Evolutionary conservation across 2,113 vertebrate genomes (phyloP), one percentile per base, ranked within the genome.

Genomic region (Semnornis frantzii): DNA sequence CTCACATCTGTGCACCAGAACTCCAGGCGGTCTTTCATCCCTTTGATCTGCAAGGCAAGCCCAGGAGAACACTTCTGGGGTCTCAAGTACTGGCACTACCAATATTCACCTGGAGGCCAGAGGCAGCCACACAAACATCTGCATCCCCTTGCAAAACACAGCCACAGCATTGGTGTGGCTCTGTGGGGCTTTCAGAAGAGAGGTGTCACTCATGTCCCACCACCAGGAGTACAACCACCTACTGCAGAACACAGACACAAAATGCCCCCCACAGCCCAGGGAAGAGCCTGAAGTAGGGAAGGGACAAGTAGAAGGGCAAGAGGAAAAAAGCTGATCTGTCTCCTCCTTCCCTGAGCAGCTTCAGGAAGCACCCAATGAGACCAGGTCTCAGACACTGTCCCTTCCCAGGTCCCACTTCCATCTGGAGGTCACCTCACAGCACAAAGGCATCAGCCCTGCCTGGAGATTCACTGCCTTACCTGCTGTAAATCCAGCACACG

Each of bases 21-120:
- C 96, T 99, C 99, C 98, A 99, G 95, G 52, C 99, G 98, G 82
- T 99, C 99, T 94, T 99, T 99, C 99, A 99, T 99, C 0, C 99
- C 99, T 80, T 98, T 99, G 96, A 99, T 99, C 99, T 99, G 98
- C 54, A 87, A 92, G 78, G 33, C 82, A 92, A 86, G 82, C 16
- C 24, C 92, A 69, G 8, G 10, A 2, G 3, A 30, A 42, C 50
- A 7, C 4, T 3, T 3, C 73, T 8, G 83, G 19, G 3, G 11
- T 17, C 7, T 11, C 10, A 12, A 21, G 28, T 5, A 4, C 62
- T 4, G 42, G 24, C 7, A 30, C 18, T 3, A 34, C 23, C 30
- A 4, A 16, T 1, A 7, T 4, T 24, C 55, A 19, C 27, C 71
- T 6, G 2, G 3, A 33, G 21, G 24, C 54, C 15, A 1, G 24